Conservation (phyloP, 2,888 invertebrate genomes). For the Netelia fuscicornis region DNA sequence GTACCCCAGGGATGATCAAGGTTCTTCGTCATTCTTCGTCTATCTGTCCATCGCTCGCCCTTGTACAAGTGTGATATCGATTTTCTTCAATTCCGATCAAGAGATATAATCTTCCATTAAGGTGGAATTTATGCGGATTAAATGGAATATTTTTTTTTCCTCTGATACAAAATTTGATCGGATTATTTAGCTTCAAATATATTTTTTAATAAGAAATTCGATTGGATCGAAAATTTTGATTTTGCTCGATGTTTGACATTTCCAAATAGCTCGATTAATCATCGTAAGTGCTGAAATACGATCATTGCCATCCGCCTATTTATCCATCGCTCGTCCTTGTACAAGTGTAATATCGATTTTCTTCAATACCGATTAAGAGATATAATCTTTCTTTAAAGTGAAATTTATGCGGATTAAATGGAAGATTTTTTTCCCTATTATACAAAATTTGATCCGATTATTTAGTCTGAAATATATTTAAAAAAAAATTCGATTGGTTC, state of each 20-base stretch:
- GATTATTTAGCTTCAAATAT: too few species aligned
- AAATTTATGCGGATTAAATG: background rate
- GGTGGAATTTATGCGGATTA: background rate
- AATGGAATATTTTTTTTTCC: background rate
- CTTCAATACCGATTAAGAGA: background rate
- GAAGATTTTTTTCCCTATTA: background rate
- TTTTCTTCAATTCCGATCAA: background rate
- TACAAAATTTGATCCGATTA: too few species aligned
- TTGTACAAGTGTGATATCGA: background rate
- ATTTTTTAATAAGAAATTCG: too few species aligned
- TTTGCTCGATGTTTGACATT: background rate
- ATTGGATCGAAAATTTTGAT: background rate
- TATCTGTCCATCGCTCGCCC: constrained; percentile 24
- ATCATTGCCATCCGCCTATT: background rate
- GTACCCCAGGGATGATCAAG: constrained; percentile 67
- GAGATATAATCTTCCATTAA: background rate
- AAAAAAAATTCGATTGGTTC: too few species aligned
- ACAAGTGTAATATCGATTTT: background rate
- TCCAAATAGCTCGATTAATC: background rate
- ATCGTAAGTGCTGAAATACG: background rate
- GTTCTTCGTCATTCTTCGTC: constrained; percentile 44
- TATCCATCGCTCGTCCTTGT: constrained; percentile 33
- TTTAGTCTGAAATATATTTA: too few species aligned
- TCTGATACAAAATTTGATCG: too few species aligned
- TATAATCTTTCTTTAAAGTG: background rate